phyloP scores from a whole-genome alignment of 2,113 vertebrate species.

The Panurus biarmicus region DNA sequence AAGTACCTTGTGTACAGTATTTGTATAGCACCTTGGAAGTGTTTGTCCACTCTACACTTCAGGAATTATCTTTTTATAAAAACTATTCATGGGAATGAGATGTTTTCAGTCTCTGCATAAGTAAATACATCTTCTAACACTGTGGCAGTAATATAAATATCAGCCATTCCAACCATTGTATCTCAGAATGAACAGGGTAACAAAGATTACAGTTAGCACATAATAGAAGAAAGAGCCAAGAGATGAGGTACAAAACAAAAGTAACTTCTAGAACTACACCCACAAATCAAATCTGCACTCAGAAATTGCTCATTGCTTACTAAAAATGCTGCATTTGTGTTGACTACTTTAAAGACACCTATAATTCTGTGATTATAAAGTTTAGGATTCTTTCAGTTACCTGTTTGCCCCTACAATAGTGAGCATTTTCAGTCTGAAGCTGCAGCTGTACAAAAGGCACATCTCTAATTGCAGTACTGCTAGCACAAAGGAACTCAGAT shows the following conservation, averaged over 20 bases:
- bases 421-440: background rate
- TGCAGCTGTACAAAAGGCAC: background rate
- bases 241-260: background rate
- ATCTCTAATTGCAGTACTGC: background rate
- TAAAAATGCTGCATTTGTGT: background rate
- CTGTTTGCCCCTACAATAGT: background rate
- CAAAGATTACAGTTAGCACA: background rate
- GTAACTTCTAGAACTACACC: background rate
- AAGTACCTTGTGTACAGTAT: background rate
- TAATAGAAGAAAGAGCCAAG: background rate
- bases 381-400: background rate
- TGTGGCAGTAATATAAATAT: background rate
- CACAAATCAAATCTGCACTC: background rate
- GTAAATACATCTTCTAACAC: background rate
- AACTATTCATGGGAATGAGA: background rate
- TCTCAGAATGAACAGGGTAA: background rate
- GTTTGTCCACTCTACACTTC: background rate
- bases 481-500: background rate
- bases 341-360: background rate
- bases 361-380: background rate
- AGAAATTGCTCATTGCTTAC: background rate
- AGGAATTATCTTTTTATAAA: background rate
- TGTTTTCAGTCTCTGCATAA: background rate
- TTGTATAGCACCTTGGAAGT: background rate
- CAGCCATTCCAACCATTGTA: background rate